phyloP scores from a whole-genome alignment of 2,113 vertebrate species.

The Larimichthys polyactis region DNA sequence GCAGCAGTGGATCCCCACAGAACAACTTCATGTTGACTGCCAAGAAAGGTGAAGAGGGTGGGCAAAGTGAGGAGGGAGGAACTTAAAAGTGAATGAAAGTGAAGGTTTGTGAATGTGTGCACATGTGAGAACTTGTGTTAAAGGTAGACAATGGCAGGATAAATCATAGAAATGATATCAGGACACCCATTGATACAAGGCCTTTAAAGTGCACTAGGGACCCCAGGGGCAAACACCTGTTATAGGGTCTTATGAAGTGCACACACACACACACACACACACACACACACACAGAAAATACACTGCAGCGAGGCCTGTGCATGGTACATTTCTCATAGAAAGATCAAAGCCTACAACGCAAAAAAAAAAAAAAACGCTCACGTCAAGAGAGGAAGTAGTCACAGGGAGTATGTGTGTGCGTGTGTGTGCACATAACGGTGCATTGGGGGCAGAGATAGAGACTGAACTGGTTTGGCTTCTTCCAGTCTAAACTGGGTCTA shows the following conservation, averaged over 20 bases:
- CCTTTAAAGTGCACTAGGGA: slow-evolving; percentile 4
- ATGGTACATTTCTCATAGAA: background rate
- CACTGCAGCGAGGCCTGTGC: background rate
- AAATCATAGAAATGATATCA: slow-evolving; percentile 32
- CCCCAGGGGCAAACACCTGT: slow-evolving; percentile 65
- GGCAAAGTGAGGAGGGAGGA: slow-evolving; percentile 26
- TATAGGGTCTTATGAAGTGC: slow-evolving; percentile 26
- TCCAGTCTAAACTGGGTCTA: slow-evolving; percentile 78
- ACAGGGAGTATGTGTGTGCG: background rate
- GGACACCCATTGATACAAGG: background rate
- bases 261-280: background rate
- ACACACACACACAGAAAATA: background rate
- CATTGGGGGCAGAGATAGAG: slow-evolving; percentile 51
- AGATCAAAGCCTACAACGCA: slow-evolving; percentile 8
- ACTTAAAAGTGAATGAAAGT: slow-evolving; percentile 40
- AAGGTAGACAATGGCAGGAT: slow-evolving; percentile 20
- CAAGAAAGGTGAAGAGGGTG: slow-evolving; percentile 51
- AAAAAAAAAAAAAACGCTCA: too few relatives aligned
- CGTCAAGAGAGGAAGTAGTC: slow-evolving; percentile 5
- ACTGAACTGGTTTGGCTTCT: slow-evolving; percentile 76
- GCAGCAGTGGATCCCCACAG: slow-evolving; percentile 53
- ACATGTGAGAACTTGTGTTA: slow-evolving; percentile 38
- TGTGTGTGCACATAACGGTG: slow-evolving; percentile 29
- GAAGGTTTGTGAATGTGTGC: slow-evolving; percentile 34
- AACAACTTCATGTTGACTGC: slow-evolving; percentile 51